Percentiles rank a stretch among this genome's conserved stretches.
These are phyloP conservation scores for Eulemur rufifrons DNA, from an alignment of 2,113 vertebrate species.

Conservation along the genomic window DNA sequence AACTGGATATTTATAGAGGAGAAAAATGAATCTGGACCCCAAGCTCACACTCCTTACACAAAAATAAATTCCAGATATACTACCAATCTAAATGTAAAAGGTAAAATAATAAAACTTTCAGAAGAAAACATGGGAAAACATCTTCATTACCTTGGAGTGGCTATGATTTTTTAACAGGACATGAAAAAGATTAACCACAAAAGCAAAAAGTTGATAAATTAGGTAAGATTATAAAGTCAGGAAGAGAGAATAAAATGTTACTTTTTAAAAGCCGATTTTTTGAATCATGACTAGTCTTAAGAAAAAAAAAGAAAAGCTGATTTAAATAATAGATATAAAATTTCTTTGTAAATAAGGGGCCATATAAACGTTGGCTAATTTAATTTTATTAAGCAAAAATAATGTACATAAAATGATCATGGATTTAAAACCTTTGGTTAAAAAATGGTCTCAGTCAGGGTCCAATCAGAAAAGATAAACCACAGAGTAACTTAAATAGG, in stretches of 20 bases:
- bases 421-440: background rate
- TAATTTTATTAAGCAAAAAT: constrained; percentile 21
- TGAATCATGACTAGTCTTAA: too few relatives aligned
- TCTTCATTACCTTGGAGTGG: background rate
- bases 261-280: constrained; percentile 6
- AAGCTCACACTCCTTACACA: background rate
- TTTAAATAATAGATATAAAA: background rate
- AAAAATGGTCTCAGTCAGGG: background rate
- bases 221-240: background rate
- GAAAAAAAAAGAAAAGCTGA: too few relatives aligned
- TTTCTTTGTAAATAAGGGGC: background rate
- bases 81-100: background rate
- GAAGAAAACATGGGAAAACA: constrained; percentile 29
- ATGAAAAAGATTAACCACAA: background rate
- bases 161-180: constrained; percentile 27
- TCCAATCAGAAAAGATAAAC: constrained; percentile 1
- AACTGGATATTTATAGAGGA: background rate
- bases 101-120: background rate
- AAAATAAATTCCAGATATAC: constrained; percentile 24
- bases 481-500: background rate
- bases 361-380: constrained; percentile 35
- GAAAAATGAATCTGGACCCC: background rate
- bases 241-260: background rate
- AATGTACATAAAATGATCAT: background rate
- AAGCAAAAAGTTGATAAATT: background rate